Evolutionary conservation across 2,888 invertebrate genomes (phyloP).

Genomic region (Parasteatoda lunata): DNA sequence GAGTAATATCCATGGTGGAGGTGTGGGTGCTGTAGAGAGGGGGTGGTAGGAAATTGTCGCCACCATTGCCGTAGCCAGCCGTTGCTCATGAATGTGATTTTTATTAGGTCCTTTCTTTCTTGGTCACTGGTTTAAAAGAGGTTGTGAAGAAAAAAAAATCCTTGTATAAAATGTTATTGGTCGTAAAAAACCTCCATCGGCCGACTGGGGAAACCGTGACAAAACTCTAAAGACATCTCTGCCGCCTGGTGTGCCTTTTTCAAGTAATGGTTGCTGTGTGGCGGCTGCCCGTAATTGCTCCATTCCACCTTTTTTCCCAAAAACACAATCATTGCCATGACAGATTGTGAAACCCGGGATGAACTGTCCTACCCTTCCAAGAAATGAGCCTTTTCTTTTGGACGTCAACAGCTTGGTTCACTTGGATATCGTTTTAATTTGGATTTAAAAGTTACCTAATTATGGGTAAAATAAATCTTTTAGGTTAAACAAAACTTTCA

Average conservation of each 20-base stretch:
- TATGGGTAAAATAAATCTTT: too few relatives aligned
- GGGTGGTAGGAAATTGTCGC: constrained; percentile 28
- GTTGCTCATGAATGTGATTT: constrained; percentile 62
- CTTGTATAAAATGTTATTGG: constrained; percentile 64
- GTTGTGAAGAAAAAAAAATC: constrained; percentile 42
- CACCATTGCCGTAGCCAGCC: constrained; percentile 38
- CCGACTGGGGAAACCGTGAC: constrained; percentile 56
- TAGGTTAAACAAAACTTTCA: too few relatives aligned
- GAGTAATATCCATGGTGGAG: background rate
- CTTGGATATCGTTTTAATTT: too few relatives aligned
- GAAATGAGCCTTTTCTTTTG: too few relatives aligned
- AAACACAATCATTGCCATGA: constrained; percentile 43
- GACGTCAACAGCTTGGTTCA: too few relatives aligned
- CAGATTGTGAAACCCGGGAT: constrained; percentile 46
- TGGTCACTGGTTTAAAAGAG: constrained; percentile 64
- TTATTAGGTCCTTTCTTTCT: constrained; percentile 60
- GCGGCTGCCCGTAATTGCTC: constrained; percentile 54
- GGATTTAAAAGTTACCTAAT: too few relatives aligned
- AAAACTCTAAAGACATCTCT: constrained; percentile 49
- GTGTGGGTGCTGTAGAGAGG: background rate
- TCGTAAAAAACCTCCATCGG: constrained; percentile 55
- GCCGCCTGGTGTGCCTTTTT: constrained; percentile 24
- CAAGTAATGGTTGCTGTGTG: constrained; percentile 22
- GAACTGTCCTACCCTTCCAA: background rate
- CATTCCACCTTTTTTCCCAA: constrained; percentile 20